A percentile compares a stretch with the other conserved stretches of the same genome.
phyloP scores from a whole-genome alignment of 2,113 vertebrate species.

The Neomonachus schauinslandi region DNA sequence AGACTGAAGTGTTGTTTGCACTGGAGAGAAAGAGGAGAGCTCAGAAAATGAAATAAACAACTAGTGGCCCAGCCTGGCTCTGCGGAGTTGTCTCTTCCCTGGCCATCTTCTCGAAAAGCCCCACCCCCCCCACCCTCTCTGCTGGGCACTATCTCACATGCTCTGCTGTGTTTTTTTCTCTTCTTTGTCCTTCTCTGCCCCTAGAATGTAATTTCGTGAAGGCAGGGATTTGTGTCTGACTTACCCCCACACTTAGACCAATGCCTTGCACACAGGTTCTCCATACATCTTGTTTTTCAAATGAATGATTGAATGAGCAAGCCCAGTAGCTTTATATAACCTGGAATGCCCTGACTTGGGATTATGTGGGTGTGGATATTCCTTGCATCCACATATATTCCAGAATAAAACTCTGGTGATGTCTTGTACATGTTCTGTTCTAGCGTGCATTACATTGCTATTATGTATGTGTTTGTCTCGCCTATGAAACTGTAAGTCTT shows the following conservation, averaged over 20 bases:
- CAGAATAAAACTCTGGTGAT: not conserved
- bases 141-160: not conserved
- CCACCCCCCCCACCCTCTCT: not conserved
- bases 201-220: not conserved
- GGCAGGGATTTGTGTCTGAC: not conserved
- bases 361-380: not conserved
- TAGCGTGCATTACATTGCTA: not conserved
- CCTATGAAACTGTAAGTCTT: not conserved
- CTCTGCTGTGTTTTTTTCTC: not conserved
- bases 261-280: not conserved
- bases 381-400: not conserved
- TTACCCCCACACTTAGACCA: not conserved
- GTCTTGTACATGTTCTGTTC: not conserved
- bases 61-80: accelerated
- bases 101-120: not conserved
- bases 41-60: constrained; percentile 39
- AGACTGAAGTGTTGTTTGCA: constrained; percentile 7
- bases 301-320: not conserved
- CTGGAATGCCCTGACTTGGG: not conserved
- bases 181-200: not conserved
- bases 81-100: not conserved
- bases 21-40: not conserved
- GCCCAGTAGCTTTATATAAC: not conserved
- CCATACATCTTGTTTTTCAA: not conserved
- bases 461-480: not conserved